Base-by-base conservation (phyloP, 92 coral and sea anemone genomes). In the Muricea muricata region DNA sequence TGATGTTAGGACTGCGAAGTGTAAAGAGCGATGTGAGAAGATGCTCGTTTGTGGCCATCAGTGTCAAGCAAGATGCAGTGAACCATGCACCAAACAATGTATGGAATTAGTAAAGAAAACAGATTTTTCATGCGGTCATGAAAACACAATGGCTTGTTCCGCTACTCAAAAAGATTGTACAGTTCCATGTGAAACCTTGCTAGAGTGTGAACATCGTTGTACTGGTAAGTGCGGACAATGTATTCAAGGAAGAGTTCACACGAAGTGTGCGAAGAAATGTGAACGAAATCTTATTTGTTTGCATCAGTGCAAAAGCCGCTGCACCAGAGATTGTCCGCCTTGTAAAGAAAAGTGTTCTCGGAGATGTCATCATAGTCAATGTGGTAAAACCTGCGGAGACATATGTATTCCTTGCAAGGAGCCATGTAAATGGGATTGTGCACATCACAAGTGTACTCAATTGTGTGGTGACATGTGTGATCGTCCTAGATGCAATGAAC, bases 111-210 rank as follows among this genome's bases (percentile, higher is more conserved):
- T 91, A 57, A 93, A 89, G 89, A 89, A 63, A 69, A 67, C 33
- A 11, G 93, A 93, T 78, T 93, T 94, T 93, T 83, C 92, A 15
- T 94, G 98, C 72, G 97, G 98, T 4, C 98, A 94, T 67, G 84
- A 47, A n/a, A 86, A 56, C 20, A 93, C 97, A 17, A 55, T 79
- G 34, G 93, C 97, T 37, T 94, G 98, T 80, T 89, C 91, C 4
- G 98, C 94, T 41, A 91, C 94, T 4, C 91, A 85, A 37, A 40
- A 79, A 8, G 87, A 93, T 71, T 94, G 98, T 71, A 50, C 28
- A 20, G 93, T 70, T 15, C 91, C 89, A 10, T 94, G 98, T 80
- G 23, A 58, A 18, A 84, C 86, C n/a, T 2, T n/a, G 24, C 60
- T 91, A 75, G 74, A 88, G 23, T 95, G 98, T 75, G 93, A 85